Evolutionary conservation across 2,888 invertebrate species (phyloP), one percentile per base, ranked within the genome.

Genomic region (Drosophila siamana): DNA sequence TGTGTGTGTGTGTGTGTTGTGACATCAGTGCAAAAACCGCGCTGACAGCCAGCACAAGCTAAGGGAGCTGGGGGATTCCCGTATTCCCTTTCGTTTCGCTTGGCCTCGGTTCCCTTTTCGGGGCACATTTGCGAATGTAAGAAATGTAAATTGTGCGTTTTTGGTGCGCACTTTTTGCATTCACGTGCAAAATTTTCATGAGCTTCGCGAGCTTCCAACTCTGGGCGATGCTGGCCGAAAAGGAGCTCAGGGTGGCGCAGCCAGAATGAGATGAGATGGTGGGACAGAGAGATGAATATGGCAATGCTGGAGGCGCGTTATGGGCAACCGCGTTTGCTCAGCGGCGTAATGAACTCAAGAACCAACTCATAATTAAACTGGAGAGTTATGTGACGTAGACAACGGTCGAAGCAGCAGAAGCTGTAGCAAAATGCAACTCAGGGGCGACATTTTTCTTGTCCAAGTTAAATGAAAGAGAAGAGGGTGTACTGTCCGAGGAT

Each of bases 321-420:
- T 61, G 59, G 55, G 72, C 68, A 63, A 74, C 44, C 63, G 75
- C 69, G 60, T 64, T 75, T 78, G 75, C 78, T 78, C 75, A 74
- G 76, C 79, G 65, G 71, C 86, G 68, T 83, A 83, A 83, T 86
- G 86, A 83, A 83, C 82, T 86, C 88, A 75, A 69, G 73, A 83
- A 86, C 86, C 82, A 88, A 83, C 78, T 83, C 84, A 88, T 83
- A 83, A 88, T 83, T 83, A 83, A 83, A 86, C 86, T 78, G 88
- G 88, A 86, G 88, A 88, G 86, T 83, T 88, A 86, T 88, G 86
- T 74, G 86, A 83, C 80, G 80, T 83, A 77, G 80, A 64, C 84
- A 77, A 70, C 75, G 79, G 76, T 69, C 79, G 63, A 73, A 52
- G 57, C 66, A 38, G 36, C 0, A 38, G 11, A 19, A 19, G 19